Conservation (phyloP, 1,140 invertebrate genomes). For the Theocolax elegans region DNA sequence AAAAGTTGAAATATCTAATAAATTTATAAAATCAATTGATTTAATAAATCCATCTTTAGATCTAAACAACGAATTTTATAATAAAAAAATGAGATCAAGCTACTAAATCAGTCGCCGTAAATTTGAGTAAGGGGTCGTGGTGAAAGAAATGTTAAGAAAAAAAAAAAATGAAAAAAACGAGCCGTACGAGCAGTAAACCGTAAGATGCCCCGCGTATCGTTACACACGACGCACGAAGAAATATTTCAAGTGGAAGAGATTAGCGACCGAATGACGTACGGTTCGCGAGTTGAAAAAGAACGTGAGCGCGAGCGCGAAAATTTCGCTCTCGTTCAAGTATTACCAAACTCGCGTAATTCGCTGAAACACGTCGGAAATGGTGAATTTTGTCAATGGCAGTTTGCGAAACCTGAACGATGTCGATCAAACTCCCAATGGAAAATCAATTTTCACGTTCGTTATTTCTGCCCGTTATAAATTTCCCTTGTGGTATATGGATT, state of each 20-base stretch:
- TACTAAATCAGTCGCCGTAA: conserved; percentile 15
- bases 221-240: conserved; percentile 47
- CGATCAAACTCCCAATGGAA: neutral
- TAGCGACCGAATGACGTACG: conserved; percentile 42
- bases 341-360: too few relatives aligned
- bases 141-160: neutral
- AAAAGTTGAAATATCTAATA: too few relatives aligned
- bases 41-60: too few relatives aligned
- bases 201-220: neutral
- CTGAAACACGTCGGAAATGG: too few relatives aligned
- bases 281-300: neutral
- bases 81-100: too few relatives aligned
- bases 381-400: too few relatives aligned
- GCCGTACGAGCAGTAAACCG: neutral
- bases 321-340: too few relatives aligned
- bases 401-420: too few relatives aligned
- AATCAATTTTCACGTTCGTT: neutral
- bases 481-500: too few relatives aligned
- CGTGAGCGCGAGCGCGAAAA: neutral
- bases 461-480: too few relatives aligned
- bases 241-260: conserved; percentile 55
- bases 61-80: too few relatives aligned
- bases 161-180: neutral
- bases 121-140: neutral
- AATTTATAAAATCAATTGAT: too few relatives aligned